Percentiles rank a stretch among this genome's conserved stretches.
These are phyloP conservation scores for Hemichromis elongatus DNA, from an alignment of 2,113 vertebrate genomes.

Conservation along the genomic window DNA sequence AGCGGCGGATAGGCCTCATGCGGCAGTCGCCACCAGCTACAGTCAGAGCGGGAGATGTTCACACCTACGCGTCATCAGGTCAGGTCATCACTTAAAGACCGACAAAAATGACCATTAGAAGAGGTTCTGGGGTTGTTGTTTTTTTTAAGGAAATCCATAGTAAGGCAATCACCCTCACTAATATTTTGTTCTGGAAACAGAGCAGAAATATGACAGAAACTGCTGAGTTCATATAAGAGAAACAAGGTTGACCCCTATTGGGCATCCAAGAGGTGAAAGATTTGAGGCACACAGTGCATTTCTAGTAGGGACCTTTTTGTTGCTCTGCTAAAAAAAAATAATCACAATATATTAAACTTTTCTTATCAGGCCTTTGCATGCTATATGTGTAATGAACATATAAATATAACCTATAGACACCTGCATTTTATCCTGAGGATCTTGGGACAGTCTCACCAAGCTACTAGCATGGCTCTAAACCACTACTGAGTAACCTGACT, in stretches of 20 bases:
- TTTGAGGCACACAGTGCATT: neutral
- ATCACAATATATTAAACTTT: neutral
- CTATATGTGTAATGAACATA: neutral
- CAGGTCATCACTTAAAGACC: too few relatives aligned
- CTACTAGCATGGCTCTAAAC: neutral
- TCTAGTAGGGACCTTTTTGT: rapidly evolving
- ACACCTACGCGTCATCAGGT: too few relatives aligned
- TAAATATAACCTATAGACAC: neutral
- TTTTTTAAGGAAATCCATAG: neutral
- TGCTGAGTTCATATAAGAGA: neutral
- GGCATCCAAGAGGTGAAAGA: neutral
- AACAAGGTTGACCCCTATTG: neutral
- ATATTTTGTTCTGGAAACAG: neutral
- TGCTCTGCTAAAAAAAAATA: neutral
- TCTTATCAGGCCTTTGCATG: neutral
- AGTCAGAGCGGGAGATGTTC: too few relatives aligned
- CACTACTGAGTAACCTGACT: neutral
- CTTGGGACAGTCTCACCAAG: neutral
- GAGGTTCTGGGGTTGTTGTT: rapidly evolving
- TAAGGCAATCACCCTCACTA: neutral
- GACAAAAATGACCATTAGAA: neutral
- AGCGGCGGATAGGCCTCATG: too few relatives aligned
- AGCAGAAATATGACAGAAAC: neutral
- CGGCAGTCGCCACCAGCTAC: too few relatives aligned
- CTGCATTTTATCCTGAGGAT: neutral